Percentiles rank a stretch among this genome's conserved stretches.
Evolutionary conservation across 2,888 invertebrate genomes (phyloP).

Genomic region (Agrilus biguttatus): DNA sequence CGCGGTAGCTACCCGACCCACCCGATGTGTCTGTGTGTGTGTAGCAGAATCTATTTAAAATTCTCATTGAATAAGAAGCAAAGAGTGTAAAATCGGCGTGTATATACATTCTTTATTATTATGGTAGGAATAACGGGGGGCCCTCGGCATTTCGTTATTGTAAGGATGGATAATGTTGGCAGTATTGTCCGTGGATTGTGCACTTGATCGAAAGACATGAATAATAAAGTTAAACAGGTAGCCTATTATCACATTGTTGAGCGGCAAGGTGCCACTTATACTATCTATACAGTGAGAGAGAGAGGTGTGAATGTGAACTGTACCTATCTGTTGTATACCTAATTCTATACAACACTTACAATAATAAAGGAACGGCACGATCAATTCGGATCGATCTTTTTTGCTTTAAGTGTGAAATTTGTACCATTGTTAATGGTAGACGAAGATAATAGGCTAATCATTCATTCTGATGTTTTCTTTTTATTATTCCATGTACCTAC

Average conservation of each 20-base stretch:
- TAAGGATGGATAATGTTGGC: slow-evolving; percentile 26
- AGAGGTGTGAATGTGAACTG: too few relatives aligned
- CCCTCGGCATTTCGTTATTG: slow-evolving; percentile 30
- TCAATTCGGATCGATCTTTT: slow-evolving; percentile 14
- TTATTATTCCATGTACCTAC: too few relatives aligned
- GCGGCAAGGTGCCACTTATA: slow-evolving; percentile 25
- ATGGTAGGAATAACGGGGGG: slow-evolving; percentile 22
- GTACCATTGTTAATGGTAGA: slow-evolving; percentile 12
- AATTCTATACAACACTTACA: too few relatives aligned
- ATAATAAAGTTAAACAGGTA: slow-evolving; percentile 31
- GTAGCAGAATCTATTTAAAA: slow-evolving; percentile 11
- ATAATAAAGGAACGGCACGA: not conserved
- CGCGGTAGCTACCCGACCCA: too few relatives aligned
- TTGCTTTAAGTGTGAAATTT: slow-evolving; percentile 15
- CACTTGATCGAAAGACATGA: slow-evolving; percentile 31
- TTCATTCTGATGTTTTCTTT: too few relatives aligned
- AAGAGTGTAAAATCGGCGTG: slow-evolving; percentile 24
- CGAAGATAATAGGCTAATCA: too few relatives aligned
- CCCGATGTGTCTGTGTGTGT: too few relatives aligned
- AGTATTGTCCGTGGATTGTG: slow-evolving; percentile 30
- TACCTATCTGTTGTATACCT: too few relatives aligned
- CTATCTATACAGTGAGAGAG: too few relatives aligned
- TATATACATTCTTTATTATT: slow-evolving; percentile 22
- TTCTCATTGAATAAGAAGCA: slow-evolving; percentile 14
- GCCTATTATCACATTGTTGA: slow-evolving; percentile 27